phyloP scores from a whole-genome alignment of 2,888 invertebrate genomes.

The Phasia obesa region DNA sequence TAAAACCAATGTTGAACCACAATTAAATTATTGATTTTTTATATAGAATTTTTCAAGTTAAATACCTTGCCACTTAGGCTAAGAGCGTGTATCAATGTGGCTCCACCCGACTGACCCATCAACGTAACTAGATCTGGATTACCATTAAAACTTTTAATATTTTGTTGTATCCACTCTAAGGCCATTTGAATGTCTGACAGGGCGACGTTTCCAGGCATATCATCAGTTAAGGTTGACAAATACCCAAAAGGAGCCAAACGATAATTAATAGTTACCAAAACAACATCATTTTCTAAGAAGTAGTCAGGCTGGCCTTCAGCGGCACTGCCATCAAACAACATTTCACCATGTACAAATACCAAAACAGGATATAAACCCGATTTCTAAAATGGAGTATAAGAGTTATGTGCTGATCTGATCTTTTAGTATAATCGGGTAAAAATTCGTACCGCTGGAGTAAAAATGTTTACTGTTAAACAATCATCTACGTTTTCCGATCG shows the following conservation, averaged over 20 bases:
- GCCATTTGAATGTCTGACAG: slow-evolving; percentile 84
- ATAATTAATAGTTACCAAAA: slow-evolving; percentile 83
- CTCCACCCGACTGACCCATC: slow-evolving; percentile 84
- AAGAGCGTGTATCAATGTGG: slow-evolving; percentile 83
- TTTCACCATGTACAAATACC: slow-evolving; percentile 83
- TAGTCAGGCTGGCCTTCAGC: slow-evolving; percentile 81
- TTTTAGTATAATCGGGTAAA: not conserved
- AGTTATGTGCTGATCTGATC: not conserved
- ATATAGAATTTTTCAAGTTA: not conserved
- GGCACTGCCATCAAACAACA: slow-evolving; percentile 81
- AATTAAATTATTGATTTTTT: not conserved
- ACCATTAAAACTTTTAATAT: slow-evolving; percentile 83
- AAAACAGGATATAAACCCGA: slow-evolving; percentile 79
- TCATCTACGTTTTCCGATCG: slow-evolving; percentile 78
- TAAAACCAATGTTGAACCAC: slow-evolving; percentile 31
- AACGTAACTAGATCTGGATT: slow-evolving; percentile 83
- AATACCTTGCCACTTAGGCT: slow-evolving; percentile 81
- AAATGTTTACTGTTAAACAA: slow-evolving; percentile 79
- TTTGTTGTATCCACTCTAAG: slow-evolving; percentile 83
- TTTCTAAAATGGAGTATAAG: slow-evolving; percentile 63
- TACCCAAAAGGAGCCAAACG: slow-evolving; percentile 84
- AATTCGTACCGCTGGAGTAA: slow-evolving; percentile 76
- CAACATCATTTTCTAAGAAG: slow-evolving; percentile 82
- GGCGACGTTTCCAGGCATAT: slow-evolving; percentile 84
- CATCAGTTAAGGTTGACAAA: slow-evolving; percentile 83